phyloP scores from a whole-genome alignment of 2,113 vertebrate species.

The Marmota monax region DNA sequence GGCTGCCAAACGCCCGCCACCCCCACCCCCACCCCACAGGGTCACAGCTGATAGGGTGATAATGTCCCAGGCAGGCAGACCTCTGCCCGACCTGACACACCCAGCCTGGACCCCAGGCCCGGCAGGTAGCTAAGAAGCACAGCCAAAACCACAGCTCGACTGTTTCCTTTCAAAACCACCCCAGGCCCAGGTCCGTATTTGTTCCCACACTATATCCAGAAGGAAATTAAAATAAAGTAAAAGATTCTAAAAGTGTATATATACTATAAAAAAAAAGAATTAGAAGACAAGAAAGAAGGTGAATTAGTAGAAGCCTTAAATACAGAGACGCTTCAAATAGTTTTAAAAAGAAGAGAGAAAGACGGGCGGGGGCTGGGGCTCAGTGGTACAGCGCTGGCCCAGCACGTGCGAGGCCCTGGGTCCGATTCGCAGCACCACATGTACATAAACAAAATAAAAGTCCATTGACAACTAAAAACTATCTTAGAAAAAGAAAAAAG shows the following conservation, averaged over 20 bases:
- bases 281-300: not conserved
- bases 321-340: not conserved
- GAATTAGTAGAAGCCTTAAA: not conserved
- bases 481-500: not conserved
- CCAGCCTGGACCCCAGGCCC: not conserved
- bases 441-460: no score
- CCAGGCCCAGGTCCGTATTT: not conserved
- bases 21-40: not conserved
- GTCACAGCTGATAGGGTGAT: not conserved
- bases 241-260: not conserved
- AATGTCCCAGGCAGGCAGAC: not conserved
- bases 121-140: not conserved
- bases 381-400: no score
- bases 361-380: no score
- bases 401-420: no score
- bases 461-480: no score
- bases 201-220: not conserved
- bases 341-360: not conserved
- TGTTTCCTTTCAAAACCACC: not conserved
- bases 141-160: not conserved
- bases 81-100: no score
- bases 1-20: not conserved
- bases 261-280: not conserved
- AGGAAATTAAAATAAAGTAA: not conserved
- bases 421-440: no score